Evolutionary conservation across 53 echinoderm and acorn worm genomes (phyloP), one percentile per base, ranked within the genome.

Genomic region (Henricia sp.): DNA sequence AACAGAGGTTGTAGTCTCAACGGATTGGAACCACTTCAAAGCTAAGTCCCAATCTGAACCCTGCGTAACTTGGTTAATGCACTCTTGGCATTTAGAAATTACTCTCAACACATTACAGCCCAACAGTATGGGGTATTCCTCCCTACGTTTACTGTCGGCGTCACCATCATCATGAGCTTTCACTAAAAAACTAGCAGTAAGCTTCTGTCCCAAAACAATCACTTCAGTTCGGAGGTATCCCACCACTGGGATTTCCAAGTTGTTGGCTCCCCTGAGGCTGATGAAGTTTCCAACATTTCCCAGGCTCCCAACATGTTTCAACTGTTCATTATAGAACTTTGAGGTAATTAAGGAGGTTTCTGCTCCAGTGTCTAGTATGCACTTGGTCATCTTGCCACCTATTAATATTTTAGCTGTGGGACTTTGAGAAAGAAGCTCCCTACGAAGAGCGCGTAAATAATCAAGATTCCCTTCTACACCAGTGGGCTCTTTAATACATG

Each of bases 291-390:
- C 39, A 3, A 68, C 68, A 37, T 4, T 39, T 16, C 37, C 37
- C 1, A 37, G 25, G 39, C 17, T 39, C 20, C 39, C 68, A 37
- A 68, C 17, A n/a, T 24, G n/a, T 9, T 37, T 40, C 16, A 68
- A 37, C 17, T 68, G 68, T 39, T 68, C 39, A 39, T 68, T 17
- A 38, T 68, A 39, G 37, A 68, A 68, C 9, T 20, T 12, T 37
- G 68, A 37, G 19, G 39, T 23, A 40, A 68, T 68, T 42, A 68
- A 19, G 10, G 68, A 68, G 38, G 68, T 68, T 26, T 68, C 68
- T 68, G 68, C 68, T 6, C 68, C 68, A 1, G 68, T 68, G 41
- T 68, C 68, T 17, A 68, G 37, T 39, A 68, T 54, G 20, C 69
- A 68, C 20, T 68, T 68, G 1, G 24, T 44, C 41, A 42, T 41